phyloP scores from a whole-genome alignment of 2,797 vertebrate genomes.

The Mycteria americana region DNA sequence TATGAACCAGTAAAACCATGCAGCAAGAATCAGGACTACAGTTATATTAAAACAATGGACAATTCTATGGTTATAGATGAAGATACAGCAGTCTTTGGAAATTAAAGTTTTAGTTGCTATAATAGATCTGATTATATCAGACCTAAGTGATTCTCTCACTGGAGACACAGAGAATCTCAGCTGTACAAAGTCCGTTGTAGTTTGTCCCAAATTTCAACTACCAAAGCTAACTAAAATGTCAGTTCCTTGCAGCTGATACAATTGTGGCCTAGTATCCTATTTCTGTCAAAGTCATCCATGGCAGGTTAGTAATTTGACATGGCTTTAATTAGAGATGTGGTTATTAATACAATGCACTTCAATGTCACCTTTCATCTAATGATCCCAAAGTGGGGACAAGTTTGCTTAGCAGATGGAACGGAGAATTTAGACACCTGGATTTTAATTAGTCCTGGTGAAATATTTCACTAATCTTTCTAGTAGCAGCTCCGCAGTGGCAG shows the following conservation, averaged over 20 bases:
- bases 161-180: not conserved
- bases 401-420: not conserved
- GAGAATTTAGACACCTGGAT: not conserved
- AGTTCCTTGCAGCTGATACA: not conserved
- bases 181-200: not conserved
- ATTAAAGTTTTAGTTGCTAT: not conserved
- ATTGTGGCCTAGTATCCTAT: constrained; percentile 52
- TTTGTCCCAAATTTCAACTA: constrained; percentile 37
- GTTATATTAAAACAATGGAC: not conserved
- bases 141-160: not conserved
- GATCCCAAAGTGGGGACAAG: constrained; percentile 27
- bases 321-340: constrained; percentile 64
- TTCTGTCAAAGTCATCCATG: constrained; percentile 62
- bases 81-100: not conserved
- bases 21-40: not conserved
- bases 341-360: constrained; percentile 63
- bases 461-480: constrained; percentile 10
- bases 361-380: constrained; percentile 64
- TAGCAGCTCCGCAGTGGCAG: not conserved
- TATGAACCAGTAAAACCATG: not conserved
- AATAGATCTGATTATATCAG: not conserved
- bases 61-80: not conserved
- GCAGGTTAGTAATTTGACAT: constrained; percentile 51
- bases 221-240: constrained; percentile 43
- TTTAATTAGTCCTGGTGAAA: constrained; percentile 53